Percentiles rank a stretch among this genome's conserved stretches.
These are phyloP conservation scores for Trimorus sp. DNA, from an alignment of 2,888 invertebrate species.

Conservation along the genomic window DNA sequence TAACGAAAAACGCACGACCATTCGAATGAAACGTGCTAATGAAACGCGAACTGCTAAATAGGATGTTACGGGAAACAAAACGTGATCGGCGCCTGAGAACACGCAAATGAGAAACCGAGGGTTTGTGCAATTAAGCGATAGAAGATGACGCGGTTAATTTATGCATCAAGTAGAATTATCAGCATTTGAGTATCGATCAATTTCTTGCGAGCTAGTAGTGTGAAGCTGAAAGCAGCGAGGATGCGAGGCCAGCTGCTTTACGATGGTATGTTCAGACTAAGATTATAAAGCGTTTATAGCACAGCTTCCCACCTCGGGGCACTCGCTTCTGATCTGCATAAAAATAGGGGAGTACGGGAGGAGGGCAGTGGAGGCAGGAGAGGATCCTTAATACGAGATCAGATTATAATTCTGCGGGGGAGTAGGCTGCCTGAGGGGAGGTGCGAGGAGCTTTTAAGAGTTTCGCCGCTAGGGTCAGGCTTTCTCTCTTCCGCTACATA, in stretches of 20 bases:
- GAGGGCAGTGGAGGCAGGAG: slow-evolving; percentile 65
- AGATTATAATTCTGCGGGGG: slow-evolving; percentile 80
- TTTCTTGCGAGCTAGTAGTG: slow-evolving; percentile 56
- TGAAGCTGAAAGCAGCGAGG: slow-evolving; percentile 63
- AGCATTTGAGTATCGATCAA: slow-evolving; percentile 62
- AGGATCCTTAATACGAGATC: slow-evolving; percentile 80
- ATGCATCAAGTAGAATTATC: slow-evolving; percentile 57
- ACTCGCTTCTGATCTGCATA: slow-evolving; percentile 80
- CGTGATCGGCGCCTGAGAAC: background rate
- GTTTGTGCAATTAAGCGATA: slow-evolving; percentile 62
- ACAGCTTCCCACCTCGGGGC: slow-evolving; percentile 79
- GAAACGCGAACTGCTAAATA: too few species aligned
- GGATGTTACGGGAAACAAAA: too few species aligned
- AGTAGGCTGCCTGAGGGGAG: slow-evolving; percentile 68
- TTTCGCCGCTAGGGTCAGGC: slow-evolving; percentile 63
- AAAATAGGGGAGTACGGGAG: slow-evolving; percentile 76
- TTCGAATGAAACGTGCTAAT: too few species aligned
- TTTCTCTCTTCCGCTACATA: slow-evolving; percentile 61
- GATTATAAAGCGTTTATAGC: slow-evolving; percentile 80
- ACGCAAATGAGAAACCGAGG: slow-evolving; percentile 10
- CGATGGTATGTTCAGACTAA: slow-evolving; percentile 74
- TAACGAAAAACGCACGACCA: too few species aligned
- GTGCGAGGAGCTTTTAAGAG: slow-evolving; percentile 69
- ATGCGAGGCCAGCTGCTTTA: slow-evolving; percentile 75
- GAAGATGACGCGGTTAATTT: slow-evolving; percentile 63